Base-by-base conservation (phyloP, 2,113 vertebrate genomes). In the Hemiscyllium ocellatum region DNA sequence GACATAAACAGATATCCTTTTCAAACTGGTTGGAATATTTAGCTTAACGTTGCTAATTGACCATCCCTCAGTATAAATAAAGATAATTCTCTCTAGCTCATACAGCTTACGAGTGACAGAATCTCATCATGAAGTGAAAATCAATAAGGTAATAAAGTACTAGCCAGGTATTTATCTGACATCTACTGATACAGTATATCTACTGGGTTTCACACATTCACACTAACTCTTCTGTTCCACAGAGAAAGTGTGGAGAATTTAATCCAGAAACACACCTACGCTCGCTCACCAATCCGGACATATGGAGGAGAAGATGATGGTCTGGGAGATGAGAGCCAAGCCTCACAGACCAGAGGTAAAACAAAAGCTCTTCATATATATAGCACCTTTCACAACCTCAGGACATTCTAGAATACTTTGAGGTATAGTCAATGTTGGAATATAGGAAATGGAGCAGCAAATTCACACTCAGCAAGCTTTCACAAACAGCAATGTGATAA, bases 191-290 rank as follows among this genome's bases (percentile, higher is more conserved):
- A 37, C 42, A 17, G 17, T 6, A 4, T n/a, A 26, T 22, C 37
- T 87, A 24, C 5, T 0, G 19, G 7, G 33, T 37, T n/a, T 42
- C 8, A n/a, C 22, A n/a, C 19, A 3, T 85, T 72, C 8, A 80
- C 15, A 52, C 80, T 47, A 86, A 2, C 19, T 85, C 33, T 29
- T 33, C 37, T 97, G 96, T 97, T 96, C 96, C 97, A 96, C 97
- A 99, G 99, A 97, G 99, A 99, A 98, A 99, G 99, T 86, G 99
- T 99, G 97, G 99, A 99, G 97, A 99, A 98, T 97, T 98, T 99
- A 96, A 99, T 99, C 97, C 99, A 99, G 96, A 99, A 99, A 97
- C 99, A 99, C 98, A 99, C 99, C 65, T 99, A 99, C 91, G 99
- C 99, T 96, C 98, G 99, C 90, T 99, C 99, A 0, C 99, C 99